A percentile compares a stretch with the other conserved stretches of the same genome.
These are phyloP conservation scores for Neosilurus hyrtlii DNA, from an alignment of 2,797 vertebrate species.

Conservation along the genomic window DNA sequence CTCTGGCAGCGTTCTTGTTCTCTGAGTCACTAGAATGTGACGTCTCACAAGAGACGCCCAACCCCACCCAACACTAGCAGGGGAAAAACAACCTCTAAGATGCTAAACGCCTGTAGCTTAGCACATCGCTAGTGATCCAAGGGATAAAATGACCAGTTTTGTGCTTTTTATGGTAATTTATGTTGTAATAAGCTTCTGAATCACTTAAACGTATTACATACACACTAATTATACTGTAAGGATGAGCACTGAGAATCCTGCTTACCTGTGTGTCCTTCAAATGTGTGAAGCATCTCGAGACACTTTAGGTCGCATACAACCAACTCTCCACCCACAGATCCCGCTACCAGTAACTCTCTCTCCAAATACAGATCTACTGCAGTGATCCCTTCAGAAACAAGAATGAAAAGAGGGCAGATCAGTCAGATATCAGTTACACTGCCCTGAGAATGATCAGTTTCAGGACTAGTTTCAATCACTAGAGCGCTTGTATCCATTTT, in stretches of 20 bases:
- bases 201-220: no score
- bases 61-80: no score
- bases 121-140: no score
- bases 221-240: no score
- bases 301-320: conserved; percentile 71
- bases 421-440: neutral
- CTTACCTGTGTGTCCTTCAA: conserved; percentile 76
- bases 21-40: no score
- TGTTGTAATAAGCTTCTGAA: no score
- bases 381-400: conserved; percentile 66
- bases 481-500: neutral
- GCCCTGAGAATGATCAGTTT: neutral
- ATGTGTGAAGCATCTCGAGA: conserved; percentile 65
- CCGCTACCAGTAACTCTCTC: conserved; percentile 69
- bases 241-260: neutral
- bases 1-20: no score
- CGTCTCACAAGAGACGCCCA: no score
- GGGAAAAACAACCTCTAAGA: no score
- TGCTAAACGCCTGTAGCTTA: no score
- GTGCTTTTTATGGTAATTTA: no score
- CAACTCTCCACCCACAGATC: conserved; percentile 70
- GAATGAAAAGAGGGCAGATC: conserved; percentile 2
- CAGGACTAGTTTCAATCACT: neutral
- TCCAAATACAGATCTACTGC: conserved; percentile 68
- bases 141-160: no score